phyloP scores from a whole-genome alignment of 2,797 vertebrate species.

The Chloroceryle inda region DNA sequence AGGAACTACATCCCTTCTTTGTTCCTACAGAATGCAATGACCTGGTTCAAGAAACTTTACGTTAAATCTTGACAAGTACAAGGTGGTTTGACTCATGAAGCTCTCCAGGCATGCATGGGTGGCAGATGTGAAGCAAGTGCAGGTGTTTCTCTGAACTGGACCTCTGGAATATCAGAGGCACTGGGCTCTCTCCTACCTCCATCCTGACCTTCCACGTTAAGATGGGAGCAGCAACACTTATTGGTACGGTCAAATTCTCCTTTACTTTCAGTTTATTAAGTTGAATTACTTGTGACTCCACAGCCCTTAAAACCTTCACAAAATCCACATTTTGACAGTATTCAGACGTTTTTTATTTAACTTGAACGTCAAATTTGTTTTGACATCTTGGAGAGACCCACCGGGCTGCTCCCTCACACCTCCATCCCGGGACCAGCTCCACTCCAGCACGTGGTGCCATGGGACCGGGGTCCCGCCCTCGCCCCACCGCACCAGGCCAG shows the following conservation, averaged over 20 bases:
- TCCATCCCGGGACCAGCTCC: rapidly evolving
- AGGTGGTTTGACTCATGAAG: neutral
- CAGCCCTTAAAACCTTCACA: neutral
- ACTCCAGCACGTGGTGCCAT: rapidly evolving
- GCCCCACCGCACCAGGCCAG: rapidly evolving
- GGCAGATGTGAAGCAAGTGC: neutral
- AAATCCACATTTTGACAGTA: neutral
- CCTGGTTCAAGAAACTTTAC: neutral
- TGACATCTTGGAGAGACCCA: neutral
- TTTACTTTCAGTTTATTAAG: neutral
- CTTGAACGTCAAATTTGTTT: rapidly evolving
- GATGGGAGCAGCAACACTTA: neutral
- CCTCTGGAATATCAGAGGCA: neutral
- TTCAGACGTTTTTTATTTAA: neutral
- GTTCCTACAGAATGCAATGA: neutral
- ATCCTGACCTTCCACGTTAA: neutral
- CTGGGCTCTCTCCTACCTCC: neutral
- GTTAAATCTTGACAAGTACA: neutral
- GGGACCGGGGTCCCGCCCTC: rapidly evolving
- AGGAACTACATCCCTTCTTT: neutral
- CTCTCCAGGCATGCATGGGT: neutral
- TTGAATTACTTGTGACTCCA: neutral
- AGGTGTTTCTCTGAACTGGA: neutral
- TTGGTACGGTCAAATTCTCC: neutral
- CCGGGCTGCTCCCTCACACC: neutral